Conservation (phyloP, 2,113 vertebrate genomes). For the Holacanthus passer region DNA sequence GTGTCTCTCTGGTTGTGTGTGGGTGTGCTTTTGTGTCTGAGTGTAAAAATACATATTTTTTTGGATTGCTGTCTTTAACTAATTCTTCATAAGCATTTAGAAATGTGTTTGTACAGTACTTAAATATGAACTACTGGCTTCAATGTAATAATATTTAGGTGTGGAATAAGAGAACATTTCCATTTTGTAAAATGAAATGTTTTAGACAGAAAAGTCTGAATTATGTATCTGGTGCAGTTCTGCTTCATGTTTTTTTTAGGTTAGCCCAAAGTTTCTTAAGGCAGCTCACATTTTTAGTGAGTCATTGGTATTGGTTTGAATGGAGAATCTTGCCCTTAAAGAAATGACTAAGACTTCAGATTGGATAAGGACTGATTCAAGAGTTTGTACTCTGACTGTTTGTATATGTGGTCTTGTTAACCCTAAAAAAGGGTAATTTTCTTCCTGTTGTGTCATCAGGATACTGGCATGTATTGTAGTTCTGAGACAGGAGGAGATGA, state of each 20-base stretch:
- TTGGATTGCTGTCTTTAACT: not conserved
- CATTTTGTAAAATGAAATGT: not conserved
- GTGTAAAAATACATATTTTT: not conserved
- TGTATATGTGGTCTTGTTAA: not conserved
- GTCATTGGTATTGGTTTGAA: slow-evolving; percentile 61
- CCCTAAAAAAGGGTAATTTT: not conserved
- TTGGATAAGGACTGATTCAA: not conserved
- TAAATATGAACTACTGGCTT: not conserved
- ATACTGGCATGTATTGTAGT: not conserved
- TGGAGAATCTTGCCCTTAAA: slow-evolving; percentile 1
- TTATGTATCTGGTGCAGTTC: slow-evolving; percentile 40
- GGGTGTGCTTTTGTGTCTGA: not conserved
- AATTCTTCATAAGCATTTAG: not conserved
- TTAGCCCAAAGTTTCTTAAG: not conserved
- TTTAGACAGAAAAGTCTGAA: not conserved
- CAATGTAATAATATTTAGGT: not conserved
- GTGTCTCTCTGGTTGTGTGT: slow-evolving; percentile 30
- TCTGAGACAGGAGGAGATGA: not conserved
- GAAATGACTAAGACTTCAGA: not conserved
- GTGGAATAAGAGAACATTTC: not conserved
- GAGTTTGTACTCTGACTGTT: not conserved
- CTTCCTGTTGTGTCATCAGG: not conserved
- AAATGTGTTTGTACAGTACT: not conserved
- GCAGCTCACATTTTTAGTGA: slow-evolving; percentile 11
- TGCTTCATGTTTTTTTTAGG: slow-evolving; percentile 2